Base-by-base conservation (phyloP, 92 coral and sea anemone species). In the Paramuricea clavata region DNA sequence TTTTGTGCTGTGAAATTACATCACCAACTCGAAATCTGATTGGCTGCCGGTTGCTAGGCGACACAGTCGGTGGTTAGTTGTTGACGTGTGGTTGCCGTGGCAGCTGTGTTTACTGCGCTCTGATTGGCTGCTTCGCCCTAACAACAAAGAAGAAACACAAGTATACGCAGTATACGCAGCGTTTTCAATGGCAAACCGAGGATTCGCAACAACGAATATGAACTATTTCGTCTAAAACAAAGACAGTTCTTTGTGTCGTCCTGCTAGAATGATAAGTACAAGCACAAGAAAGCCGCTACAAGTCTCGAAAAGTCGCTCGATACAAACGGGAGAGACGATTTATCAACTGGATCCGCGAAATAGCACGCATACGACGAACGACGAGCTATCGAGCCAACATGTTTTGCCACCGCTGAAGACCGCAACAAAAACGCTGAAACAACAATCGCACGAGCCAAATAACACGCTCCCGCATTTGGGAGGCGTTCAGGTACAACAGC, bases 401-500 rank as follows among this genome's bases (percentile, higher is more conserved):
- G 92, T 94, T 52, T 89, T 96, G 47, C 99, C 99, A 22, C 99
- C 98, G 32, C 52, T 96, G 78, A 96, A 96, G 93, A 93, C 98
- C 75, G 89, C 99, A 82, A 96, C 99, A 67, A 96, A 96, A 78
- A 88, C 93, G 31, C 82, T 94, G 42, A 96, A 94, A 75, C 97
- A 94, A 75, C 94, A 69, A 50, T 69, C 92, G 4, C 97, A 94
- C 72, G 99, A 96, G 59, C 60, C 88, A 30, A 89, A 87, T 33
- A 90, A 81, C 49, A 86, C 94, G 44, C 84, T 96, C 39, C 99
- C 99, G 47, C 95, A 93, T 86, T 88, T 96, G n/a, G 93, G 95
- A 56, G 98, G 99, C n/a, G 94, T 96, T 31, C 99, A 96, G 54
- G 99, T 96, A n/a, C 99, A 96, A 84, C 99, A 96, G 81, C 94